Conservation (phyloP, 1,140 invertebrate species). For the Drosophila athabasca region DNA sequence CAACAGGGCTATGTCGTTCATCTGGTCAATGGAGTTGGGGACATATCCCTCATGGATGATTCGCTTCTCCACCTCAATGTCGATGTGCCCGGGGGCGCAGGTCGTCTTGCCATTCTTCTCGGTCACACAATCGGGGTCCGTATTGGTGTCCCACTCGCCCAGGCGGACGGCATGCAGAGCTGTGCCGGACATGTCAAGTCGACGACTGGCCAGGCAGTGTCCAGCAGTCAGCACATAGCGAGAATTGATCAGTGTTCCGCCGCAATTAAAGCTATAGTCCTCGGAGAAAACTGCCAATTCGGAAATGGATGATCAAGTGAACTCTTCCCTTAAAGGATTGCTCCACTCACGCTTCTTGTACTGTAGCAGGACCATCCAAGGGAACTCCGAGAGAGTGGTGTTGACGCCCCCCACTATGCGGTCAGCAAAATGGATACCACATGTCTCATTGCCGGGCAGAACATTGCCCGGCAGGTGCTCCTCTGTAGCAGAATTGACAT, state of each 20-base stretch:
- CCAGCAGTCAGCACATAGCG: conserved; percentile 86
- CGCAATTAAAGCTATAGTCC: conserved; percentile 84
- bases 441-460: conserved; percentile 67
- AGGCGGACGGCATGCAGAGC: conserved; percentile 75
- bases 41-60: conserved; percentile 88
- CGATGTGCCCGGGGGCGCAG: conserved; percentile 85
- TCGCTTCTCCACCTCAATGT: conserved; percentile 86
- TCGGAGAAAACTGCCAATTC: conserved; percentile 30
- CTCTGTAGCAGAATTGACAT: not conserved
- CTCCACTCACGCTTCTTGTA: conserved; percentile 65
- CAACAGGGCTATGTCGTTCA: conserved; percentile 91
- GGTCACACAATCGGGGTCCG: conserved; percentile 66
- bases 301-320: not conserved
- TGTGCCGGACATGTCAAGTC: conserved; percentile 83
- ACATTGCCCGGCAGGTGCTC: conserved; percentile 47
- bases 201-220: conserved; percentile 85
- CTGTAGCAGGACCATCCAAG: conserved; percentile 87
- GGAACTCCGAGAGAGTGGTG: conserved; percentile 87
- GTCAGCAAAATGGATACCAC: conserved; percentile 84
- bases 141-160: conserved; percentile 77
- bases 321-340: not conserved
- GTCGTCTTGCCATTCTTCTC: conserved; percentile 54
- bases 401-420: conserved; percentile 86
- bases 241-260: conserved; percentile 85
- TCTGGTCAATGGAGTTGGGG: conserved; percentile 85